Base-by-base conservation (phyloP, 2,113 vertebrate species). In the Toxotes chatareus region DNA sequence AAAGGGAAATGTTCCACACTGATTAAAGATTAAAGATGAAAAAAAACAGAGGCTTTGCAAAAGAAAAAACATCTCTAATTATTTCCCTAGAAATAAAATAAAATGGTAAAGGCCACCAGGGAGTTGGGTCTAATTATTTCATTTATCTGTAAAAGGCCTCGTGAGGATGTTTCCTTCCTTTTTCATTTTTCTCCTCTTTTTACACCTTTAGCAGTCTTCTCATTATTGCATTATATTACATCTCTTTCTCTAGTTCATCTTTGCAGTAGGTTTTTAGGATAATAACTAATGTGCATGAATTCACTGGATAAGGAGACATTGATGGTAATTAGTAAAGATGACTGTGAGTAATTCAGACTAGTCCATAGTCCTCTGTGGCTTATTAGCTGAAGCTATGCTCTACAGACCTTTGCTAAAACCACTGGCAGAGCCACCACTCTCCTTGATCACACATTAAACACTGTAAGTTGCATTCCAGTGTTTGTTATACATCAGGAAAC, bases 121-220 rank as follows among this genome's bases (percentile, higher is more conserved):
- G 95, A 95, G 86, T 86, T 90, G 80, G 64, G 79, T 90, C 89
- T 95, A 95, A 96, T 95, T 94, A 94, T 95, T 95, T 95, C 89
- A 95, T 95, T 95, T 95, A 94, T 94, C 93, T 92, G 80, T 93
- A 94, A 94, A 93, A 93, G 91, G 90, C 80, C 93, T 94, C 90
- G 40, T 89, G 92, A 92, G 93, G 90, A 93, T 90, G 79, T 82
- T 91, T 87, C 80, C 72, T 81, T 70, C 71, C 73, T 88, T 92
- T 91, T 88, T 88, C 57, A 87, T 89, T 76, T 91, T 83, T 89
- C 61, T 75, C 64, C 13, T 77, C 64, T 71, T 82, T 80, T 84
- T 62, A 86, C 79, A 86, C 86, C 87, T 91, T 89, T 79, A 91
- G 78, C 71, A 73, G 55, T 87, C 31, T 66, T 73, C 44, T 57